These are phyloP conservation scores for Cardiocondyla obscurior DNA, from an alignment of 1,140 invertebrate species.

Conservation along the genomic window DNA sequence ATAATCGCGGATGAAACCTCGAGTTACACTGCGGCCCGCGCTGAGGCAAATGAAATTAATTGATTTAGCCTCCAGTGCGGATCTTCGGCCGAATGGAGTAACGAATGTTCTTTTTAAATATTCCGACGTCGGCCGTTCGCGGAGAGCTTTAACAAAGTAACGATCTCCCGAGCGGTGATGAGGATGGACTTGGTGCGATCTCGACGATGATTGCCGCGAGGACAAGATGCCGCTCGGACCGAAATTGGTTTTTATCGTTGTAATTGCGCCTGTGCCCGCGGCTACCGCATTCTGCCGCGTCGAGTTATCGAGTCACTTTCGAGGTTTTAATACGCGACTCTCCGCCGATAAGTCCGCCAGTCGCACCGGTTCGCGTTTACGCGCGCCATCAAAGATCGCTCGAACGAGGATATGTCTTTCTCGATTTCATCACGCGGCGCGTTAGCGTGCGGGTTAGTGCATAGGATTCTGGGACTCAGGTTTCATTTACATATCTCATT, in stretches of 20 bases:
- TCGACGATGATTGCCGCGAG: neutral
- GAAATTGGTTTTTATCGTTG: conserved; percentile 32
- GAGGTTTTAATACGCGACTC: conserved; percentile 37
- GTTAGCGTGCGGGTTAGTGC: conserved; percentile 28
- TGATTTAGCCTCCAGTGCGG: conserved; percentile 51
- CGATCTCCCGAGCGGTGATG: neutral
- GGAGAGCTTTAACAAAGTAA: neutral
- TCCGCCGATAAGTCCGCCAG: conserved; percentile 4
- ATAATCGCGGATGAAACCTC: conserved; percentile 56
- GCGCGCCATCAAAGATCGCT: conserved; percentile 20
- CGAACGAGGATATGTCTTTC: conserved; percentile 28
- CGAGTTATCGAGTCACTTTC: conserved; percentile 13
- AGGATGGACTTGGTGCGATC: neutral
- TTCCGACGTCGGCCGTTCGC: conserved; percentile 11
- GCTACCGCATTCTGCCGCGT: neutral
- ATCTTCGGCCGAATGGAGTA: conserved; percentile 47
- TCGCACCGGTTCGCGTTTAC: conserved; percentile 10
- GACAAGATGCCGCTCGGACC: neutral
- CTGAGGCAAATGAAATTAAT: conserved; percentile 65
- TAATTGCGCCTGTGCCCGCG: neutral
- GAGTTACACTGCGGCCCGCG: conserved; percentile 12
- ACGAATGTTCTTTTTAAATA: conserved; percentile 49
- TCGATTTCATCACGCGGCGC: conserved; percentile 34
- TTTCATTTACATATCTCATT: conserved; percentile 45
- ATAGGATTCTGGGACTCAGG: neutral